phyloP scores from a whole-genome alignment of 2,113 vertebrate species.

The Plestiodon gilberti region DNA sequence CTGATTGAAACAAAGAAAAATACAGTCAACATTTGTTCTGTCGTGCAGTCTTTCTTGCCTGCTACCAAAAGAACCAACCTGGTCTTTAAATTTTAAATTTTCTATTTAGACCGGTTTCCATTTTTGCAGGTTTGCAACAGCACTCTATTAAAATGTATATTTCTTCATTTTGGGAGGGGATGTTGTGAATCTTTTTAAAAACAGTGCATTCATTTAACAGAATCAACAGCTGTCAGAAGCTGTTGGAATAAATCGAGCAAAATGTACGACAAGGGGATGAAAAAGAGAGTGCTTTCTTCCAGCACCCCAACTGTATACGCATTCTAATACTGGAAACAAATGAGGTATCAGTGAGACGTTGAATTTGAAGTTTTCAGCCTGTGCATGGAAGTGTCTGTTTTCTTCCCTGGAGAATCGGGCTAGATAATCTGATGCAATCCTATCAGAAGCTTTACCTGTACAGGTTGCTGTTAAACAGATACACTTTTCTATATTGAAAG shows the following conservation, averaged over 20 bases:
- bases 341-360: slow-evolving; percentile 69
- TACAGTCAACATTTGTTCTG: slow-evolving; percentile 47
- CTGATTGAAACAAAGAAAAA: slow-evolving; percentile 72
- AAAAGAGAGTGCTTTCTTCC: slow-evolving; percentile 65
- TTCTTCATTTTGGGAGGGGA: slow-evolving; percentile 41
- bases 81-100: slow-evolving; percentile 16
- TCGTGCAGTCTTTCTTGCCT: slow-evolving; percentile 54
- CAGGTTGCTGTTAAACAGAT: slow-evolving; percentile 52
- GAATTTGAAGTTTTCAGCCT: slow-evolving; percentile 71
- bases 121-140: slow-evolving; percentile 35
- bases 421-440: slow-evolving; percentile 62
- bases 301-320: slow-evolving; percentile 65
- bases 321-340: slow-evolving; percentile 57
- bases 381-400: slow-evolving; percentile 61
- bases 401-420: slow-evolving; percentile 60
- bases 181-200: slow-evolving; percentile 64
- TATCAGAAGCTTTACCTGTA: slow-evolving; percentile 63
- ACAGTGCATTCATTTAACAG: slow-evolving; percentile 75
- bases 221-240: slow-evolving; percentile 80
- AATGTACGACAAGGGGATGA: slow-evolving; percentile 67
- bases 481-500: neutral
- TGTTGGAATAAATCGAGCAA: slow-evolving; percentile 73
- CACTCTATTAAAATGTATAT: slow-evolving; percentile 63
- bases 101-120: slow-evolving; percentile 42
- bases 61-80: slow-evolving; percentile 22